A percentile compares a stretch with the other conserved stretches of the same genome.
Conservation (phyloP, 2,888 invertebrate genomes). For the Hirtodrosophila histrioides region DNA sequence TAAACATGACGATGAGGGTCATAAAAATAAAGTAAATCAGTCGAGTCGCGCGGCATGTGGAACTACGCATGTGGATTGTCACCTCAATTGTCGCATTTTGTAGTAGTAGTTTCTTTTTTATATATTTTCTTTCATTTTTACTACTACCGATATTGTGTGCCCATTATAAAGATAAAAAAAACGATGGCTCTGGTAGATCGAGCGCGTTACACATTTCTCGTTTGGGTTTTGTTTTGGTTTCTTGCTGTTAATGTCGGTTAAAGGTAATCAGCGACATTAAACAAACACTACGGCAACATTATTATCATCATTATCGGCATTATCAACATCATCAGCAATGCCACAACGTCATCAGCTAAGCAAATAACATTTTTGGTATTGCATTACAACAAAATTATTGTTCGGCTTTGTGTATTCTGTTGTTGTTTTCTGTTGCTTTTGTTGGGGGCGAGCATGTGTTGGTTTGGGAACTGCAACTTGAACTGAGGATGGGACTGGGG, state of each 20-base stretch:
- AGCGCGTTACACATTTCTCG: constrained; percentile 43
- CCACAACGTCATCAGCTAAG: constrained; percentile 60
- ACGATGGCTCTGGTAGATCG: constrained; percentile 48
- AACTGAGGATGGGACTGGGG: constrained; percentile 1
- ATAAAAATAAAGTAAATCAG: constrained; percentile 54
- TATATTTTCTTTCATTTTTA: constrained; percentile 34
- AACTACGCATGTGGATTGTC: constrained; percentile 51
- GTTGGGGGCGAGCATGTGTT: constrained; percentile 19
- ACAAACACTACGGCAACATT: constrained; percentile 54
- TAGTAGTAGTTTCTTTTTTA: constrained; percentile 1
- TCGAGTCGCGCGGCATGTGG: constrained; percentile 26
- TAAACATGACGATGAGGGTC: constrained; percentile 47
- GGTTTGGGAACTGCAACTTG: constrained; percentile 28
- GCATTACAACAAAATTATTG: constrained; percentile 78
- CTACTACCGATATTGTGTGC: constrained; percentile 77
- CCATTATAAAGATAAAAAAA: constrained; percentile 78
- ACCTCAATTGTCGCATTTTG: constrained; percentile 71
- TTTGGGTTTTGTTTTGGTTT: constrained; percentile 39
- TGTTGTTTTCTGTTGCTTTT: constrained; percentile 6
- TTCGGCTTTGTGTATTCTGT: constrained; percentile 24
- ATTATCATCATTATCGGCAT: constrained; percentile 24
- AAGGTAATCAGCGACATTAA: constrained; percentile 76
- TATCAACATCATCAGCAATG: constrained; percentile 33
- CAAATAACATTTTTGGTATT: constrained; percentile 70
- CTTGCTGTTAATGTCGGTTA: constrained; percentile 57